These are phyloP conservation scores for Vespertilio murinus DNA, from an alignment of 2,797 vertebrate species.

Conservation along the genomic window DNA sequence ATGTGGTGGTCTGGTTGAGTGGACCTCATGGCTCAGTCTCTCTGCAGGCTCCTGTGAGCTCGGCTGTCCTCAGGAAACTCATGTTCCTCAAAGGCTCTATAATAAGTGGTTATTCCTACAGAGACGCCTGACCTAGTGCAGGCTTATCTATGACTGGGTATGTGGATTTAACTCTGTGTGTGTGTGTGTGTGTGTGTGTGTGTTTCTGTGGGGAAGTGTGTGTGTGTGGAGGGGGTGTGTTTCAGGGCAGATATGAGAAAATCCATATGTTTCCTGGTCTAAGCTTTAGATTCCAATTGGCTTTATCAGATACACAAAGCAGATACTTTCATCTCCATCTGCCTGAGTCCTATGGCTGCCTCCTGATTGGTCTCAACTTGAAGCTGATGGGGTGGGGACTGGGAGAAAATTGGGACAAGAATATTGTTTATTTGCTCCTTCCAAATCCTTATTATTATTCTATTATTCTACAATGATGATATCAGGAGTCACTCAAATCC, in stretches of 20 bases:
- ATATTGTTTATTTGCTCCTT: conserved; percentile 20
- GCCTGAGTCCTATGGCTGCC: neutral
- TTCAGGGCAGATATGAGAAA: conserved; percentile 36
- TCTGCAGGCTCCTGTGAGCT: neutral
- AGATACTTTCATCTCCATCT: conserved; percentile 40
- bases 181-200: no score
- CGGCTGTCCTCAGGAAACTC: neutral
- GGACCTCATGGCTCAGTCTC: neutral
- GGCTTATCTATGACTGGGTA: neutral
- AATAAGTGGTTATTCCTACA: neutral
- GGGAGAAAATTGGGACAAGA: neutral
- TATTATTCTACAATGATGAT: neutral
- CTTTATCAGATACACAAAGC: conserved; percentile 56
- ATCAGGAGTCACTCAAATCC: neutral
- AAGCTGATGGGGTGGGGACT: neutral
- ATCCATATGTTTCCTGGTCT: conserved; percentile 61
- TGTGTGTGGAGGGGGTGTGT: neutral
- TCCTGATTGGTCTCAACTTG: conserved; percentile 6
- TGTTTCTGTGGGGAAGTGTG: no score
- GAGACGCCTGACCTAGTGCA: neutral
- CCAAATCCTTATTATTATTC: neutral
- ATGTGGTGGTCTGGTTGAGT: neutral
- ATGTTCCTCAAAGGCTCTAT: neutral
- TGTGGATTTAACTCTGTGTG: conserved; percentile 19
- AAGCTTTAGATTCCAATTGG: conserved; percentile 49